phyloP scores from a whole-genome alignment of 2,888 invertebrate genomes.

The Acronicta leporina region DNA sequence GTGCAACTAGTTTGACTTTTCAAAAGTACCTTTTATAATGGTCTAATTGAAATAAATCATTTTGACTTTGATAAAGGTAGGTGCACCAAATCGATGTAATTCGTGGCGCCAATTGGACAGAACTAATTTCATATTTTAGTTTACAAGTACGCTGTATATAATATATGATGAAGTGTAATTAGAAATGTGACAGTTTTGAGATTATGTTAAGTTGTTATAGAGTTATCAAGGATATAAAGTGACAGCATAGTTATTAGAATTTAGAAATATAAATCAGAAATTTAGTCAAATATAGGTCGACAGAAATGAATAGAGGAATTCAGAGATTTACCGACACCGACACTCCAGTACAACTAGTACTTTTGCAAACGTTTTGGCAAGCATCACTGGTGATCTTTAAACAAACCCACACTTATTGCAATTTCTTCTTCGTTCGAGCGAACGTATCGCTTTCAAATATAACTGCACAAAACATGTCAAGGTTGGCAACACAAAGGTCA shows the following conservation, averaged over 20 bases:
- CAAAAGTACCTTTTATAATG: no score
- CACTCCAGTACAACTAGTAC: conserved; percentile 64
- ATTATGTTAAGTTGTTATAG: conserved; percentile 1
- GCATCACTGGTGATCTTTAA: conserved; percentile 60
- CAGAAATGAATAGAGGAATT: conserved; percentile 61
- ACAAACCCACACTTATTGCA: conserved; percentile 62
- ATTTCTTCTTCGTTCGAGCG: conserved; percentile 61
- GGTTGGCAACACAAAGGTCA: conserved; percentile 60
- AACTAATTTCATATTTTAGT: neutral
- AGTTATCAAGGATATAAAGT: conserved; percentile 10
- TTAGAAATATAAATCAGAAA: conserved; percentile 33
- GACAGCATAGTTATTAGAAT: conserved; percentile 6
- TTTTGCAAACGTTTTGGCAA: conserved; percentile 72
- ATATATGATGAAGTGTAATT: conserved; percentile 1
- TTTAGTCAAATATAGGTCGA: conserved; percentile 52
- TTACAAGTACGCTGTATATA: neutral
- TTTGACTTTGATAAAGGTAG: no score
- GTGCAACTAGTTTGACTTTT: no score
- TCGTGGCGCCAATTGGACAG: neutral
- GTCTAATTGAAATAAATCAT: no score
- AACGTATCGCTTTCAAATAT: conserved; percentile 65
- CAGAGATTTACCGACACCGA: conserved; percentile 62
- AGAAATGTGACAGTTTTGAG: neutral
- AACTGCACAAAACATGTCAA: conserved; percentile 77
- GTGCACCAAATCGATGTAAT: neutral